Evolutionary conservation across 2,113 vertebrate species (phyloP), one percentile per base, ranked within the genome.

Genomic region (Entelurus aequoreus): DNA sequence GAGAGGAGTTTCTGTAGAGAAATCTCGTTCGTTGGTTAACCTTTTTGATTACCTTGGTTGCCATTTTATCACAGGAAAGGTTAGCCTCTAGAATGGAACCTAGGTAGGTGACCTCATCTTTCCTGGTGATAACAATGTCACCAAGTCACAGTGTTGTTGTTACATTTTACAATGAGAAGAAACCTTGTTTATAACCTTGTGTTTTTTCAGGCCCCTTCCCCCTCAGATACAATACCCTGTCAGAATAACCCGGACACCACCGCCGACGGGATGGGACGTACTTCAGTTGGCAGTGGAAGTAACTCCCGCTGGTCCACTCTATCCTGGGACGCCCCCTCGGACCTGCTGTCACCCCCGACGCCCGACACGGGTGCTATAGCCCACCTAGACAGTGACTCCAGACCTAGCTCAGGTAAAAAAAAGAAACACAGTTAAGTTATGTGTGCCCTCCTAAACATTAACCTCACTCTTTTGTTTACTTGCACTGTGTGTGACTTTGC

Each of bases 321-420:
- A 55, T 91, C 90, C 58, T 91, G 89, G 90, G 89, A 91, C 7
- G 59, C 87, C 14, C 82, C 90, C 0, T 89, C 89, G 44, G 89
- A 91, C 60, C 74, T 91, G 37, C 82, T 90, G 16, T 90, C 88
- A 52, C 87, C 88, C 44, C 83, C 86, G 6, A 88, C 88, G 38
- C 87, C 87, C 3, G 89, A 90, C 47, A 68, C 78, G 0, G 38
- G 75, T 38, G 77, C 79, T 54, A 50, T 53, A 4, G 66, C 74
- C 66, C 82, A 84, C 28, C 47, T 87, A 69, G 90, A 91, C 28
- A 81, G 85, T 60, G 89, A 91, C 82, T 91, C 90, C 40, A 87
- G 90, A 74, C 90, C 89, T 11, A 92, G 90, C 82, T 92, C 91
- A 89, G 90, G 89, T 91, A 88, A 64, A 48, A 8, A 42, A 47